These are phyloP conservation scores for Pygmarrhopalites habei DNA, from an alignment of 1,140 invertebrate genomes.

Conservation along the genomic window DNA sequence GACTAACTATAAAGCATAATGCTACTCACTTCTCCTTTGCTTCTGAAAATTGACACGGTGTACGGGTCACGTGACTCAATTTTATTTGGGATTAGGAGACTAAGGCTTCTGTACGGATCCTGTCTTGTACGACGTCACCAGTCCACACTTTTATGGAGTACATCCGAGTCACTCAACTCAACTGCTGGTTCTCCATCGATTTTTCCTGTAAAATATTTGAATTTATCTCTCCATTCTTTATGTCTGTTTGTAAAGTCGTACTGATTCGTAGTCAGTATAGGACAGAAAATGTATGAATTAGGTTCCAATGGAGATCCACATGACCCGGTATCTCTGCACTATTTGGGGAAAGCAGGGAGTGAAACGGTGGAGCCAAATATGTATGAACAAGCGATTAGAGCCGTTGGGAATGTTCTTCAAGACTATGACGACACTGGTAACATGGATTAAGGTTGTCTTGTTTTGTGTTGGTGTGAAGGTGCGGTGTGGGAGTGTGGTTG, in stretches of 20 bases:
- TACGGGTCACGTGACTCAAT: too few species aligned
- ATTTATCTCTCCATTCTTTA: too few species aligned
- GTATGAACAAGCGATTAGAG: conserved; percentile 50
- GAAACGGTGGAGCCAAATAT: conserved; percentile 50
- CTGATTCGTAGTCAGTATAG: too few species aligned
- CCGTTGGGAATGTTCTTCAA: conserved; percentile 54
- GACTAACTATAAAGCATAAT: neutral
- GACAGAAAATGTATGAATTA: conserved; percentile 1
- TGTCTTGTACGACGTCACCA: conserved; percentile 24
- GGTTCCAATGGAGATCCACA: conserved; percentile 55
- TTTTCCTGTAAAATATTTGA: conserved; percentile 50
- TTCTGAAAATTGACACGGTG: too few species aligned
- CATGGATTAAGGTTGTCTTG: too few species aligned
- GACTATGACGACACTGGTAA: conserved; percentile 51
- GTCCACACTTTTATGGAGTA: conserved; percentile 54
- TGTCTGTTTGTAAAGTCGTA: too few species aligned
- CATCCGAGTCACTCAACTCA: conserved; percentile 50
- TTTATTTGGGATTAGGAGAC: neutral
- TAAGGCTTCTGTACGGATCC: neutral
- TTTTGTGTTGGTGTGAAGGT: too few species aligned
- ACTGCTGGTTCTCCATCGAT: conserved; percentile 54
- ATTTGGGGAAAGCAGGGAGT: conserved; percentile 38
- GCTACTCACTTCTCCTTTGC: too few species aligned
- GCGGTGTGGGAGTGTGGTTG: too few species aligned
- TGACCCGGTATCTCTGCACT: conserved; percentile 51